Conservation (phyloP, 2,797 vertebrate species). For the Buceros bicornis region DNA sequence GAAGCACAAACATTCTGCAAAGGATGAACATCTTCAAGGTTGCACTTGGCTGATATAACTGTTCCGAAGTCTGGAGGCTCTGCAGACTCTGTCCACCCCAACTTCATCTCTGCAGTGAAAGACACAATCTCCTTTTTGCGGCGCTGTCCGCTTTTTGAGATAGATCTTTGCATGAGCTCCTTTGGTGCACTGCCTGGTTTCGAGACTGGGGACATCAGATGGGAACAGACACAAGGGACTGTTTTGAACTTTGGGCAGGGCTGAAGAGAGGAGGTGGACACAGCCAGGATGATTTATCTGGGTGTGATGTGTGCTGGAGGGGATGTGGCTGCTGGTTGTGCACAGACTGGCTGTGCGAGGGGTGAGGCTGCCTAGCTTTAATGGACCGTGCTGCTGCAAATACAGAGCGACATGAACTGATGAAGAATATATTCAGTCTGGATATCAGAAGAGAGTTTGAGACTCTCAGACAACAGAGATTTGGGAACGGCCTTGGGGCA, state of each 20-base stretch:
- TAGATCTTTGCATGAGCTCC: not conserved
- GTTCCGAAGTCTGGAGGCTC: not conserved
- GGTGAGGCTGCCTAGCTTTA: not conserved
- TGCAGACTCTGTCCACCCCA: not conserved
- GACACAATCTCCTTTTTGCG: not conserved
- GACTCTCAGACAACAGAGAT: conserved; percentile 64
- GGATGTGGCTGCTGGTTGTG: not conserved
- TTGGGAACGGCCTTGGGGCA: conserved; percentile 65
- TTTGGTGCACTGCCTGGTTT: not conserved
- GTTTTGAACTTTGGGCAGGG: not conserved
- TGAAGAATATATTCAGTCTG: conserved; percentile 56
- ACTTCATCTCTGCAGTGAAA: not conserved
- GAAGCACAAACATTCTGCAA: conserved; percentile 1
- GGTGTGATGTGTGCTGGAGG: not conserved
- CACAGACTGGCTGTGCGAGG: not conserved
- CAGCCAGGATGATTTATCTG: not conserved
- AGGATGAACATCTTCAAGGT: not conserved
- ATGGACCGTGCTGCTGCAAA: conserved; percentile 37
- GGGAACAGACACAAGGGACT: not conserved
- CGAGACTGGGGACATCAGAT: not conserved
- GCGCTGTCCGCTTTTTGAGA: not conserved
- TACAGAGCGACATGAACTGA: conserved; percentile 35
- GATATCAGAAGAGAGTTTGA: conserved; percentile 44
- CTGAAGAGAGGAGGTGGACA: not conserved
- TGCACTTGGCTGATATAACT: not conserved